Base-by-base conservation (phyloP, 2,113 vertebrate genomes). In the Scytalopus superciliaris region DNA sequence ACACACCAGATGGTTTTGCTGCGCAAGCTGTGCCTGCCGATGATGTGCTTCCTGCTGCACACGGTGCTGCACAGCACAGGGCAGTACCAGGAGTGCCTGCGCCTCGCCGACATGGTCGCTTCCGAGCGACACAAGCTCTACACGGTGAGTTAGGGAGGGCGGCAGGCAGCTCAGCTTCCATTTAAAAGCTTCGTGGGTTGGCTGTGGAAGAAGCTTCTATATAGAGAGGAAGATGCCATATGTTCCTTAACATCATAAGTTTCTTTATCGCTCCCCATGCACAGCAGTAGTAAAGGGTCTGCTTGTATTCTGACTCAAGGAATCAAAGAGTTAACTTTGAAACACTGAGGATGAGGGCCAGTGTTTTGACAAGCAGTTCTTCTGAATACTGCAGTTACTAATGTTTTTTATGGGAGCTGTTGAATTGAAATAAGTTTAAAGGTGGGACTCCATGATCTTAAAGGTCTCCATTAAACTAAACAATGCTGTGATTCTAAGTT, bases 61-160 rank as follows among this genome's bases (percentile, higher is more conserved):
- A 99, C 98, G 0, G 99, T 99, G 56, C 87, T 99, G 37, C 99
- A 99, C 55, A 99, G 98, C 70, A 99, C 99, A 0, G 97, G 98
- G 24, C 98, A 99, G 66, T 99, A 99, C 91, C 99, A 99, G 97
- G 99, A 99, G 96, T 99, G 98, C 94, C 98, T 99, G 28, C 98
- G 99, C 7, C 98, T 99, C 9, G 99, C 99, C 1, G 99, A 99
- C 95, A 98, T 98, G 95, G 98, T 99, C 4, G 98, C 99, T 19
- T 99, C 99, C 0, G 99, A 99, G 84, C 98, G 99, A 79, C 99
- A 99, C 94, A 97, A 98, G 50, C 98, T 99, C 3, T 99, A 99
- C 74, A 97, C 97, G 98, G 99, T 98, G 96, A 96, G 97, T 83
- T 49, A 4, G 4, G 8, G 40, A 50, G 56, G 44, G 73, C 94